A percentile compares a stretch with the other conserved stretches of the same genome.
phyloP scores from a whole-genome alignment of 1,140 invertebrate genomes.

The Battus philenor region DNA sequence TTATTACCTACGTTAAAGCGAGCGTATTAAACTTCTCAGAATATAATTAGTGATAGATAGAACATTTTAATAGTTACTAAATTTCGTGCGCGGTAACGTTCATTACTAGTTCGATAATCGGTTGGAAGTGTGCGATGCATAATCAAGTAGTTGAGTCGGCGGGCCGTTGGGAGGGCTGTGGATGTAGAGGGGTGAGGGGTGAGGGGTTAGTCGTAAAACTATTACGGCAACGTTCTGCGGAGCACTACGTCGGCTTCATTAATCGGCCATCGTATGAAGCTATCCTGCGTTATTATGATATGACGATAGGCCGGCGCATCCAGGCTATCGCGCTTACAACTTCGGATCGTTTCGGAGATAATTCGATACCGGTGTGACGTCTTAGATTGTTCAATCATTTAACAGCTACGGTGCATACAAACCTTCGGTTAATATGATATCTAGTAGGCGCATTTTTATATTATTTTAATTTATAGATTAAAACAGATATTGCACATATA shows the following conservation, averaged over 20 bases:
- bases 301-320: slow-evolving; percentile 42
- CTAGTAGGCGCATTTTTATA: too few relatives aligned
- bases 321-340: slow-evolving; percentile 13
- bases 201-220: slow-evolving; percentile 66
- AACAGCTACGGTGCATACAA: too few relatives aligned
- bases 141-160: slow-evolving; percentile 62
- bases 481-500: too few relatives aligned
- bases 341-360: background rate
- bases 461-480: too few relatives aligned
- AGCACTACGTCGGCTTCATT: slow-evolving; percentile 64
- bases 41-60: slow-evolving; percentile 37
- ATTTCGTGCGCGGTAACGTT: slow-evolving; percentile 57
- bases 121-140: slow-evolving; percentile 67
- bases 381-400: too few relatives aligned
- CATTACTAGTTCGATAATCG: slow-evolving; percentile 72
- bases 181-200: slow-evolving; percentile 17
- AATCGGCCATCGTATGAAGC: slow-evolving; percentile 70
- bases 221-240: slow-evolving; percentile 65
- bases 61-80: slow-evolving; percentile 47
- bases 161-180: slow-evolving; percentile 25
- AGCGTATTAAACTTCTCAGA: slow-evolving; percentile 31
- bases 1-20: slow-evolving; percentile 8
- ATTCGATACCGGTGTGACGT: background rate
- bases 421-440: too few relatives aligned
- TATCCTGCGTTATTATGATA: slow-evolving; percentile 60